phyloP scores from a whole-genome alignment of 2,113 vertebrate species.

The Vimba vimba region DNA sequence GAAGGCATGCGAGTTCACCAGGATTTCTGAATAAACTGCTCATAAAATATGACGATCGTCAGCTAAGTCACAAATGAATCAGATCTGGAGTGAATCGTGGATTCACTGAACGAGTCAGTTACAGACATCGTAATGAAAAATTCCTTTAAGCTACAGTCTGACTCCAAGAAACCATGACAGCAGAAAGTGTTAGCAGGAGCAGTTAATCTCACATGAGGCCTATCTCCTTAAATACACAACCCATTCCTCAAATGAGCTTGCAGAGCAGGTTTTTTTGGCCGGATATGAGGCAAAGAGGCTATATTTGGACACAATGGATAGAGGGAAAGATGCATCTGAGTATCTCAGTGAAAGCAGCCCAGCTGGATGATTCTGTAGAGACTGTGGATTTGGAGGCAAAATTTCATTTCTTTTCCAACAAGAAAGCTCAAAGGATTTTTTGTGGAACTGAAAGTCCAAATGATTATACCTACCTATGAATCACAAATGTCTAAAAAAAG shows the following conservation, averaged over 20 bases:
- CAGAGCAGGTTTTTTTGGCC: background rate
- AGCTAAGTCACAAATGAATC: background rate
- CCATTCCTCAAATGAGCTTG: constrained; percentile 20
- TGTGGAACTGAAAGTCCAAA: background rate
- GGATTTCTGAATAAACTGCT: background rate
- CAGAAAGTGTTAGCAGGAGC: constrained; percentile 15
- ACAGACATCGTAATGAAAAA: constrained; percentile 1
- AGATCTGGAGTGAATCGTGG: background rate
- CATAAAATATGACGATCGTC: background rate
- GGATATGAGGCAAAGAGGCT: constrained; percentile 24
- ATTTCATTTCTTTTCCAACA: background rate
- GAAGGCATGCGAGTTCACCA: background rate
- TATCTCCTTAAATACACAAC: constrained; percentile 30
- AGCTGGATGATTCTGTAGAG: constrained; percentile 31
- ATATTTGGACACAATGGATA: constrained; percentile 33
- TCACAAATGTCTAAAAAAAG: background rate
- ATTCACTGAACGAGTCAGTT: background rate
- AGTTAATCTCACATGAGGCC: constrained; percentile 23
- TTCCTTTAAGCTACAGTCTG: background rate
- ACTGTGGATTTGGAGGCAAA: background rate
- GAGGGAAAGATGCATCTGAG: constrained; percentile 2
- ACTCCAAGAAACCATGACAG: constrained; percentile 15
- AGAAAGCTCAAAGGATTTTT: constrained; percentile 18
- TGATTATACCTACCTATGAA: background rate
- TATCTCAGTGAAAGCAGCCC: constrained; percentile 17